These are phyloP conservation scores for Monomorium pharaonis DNA, from an alignment of 1,140 invertebrate species.

Conservation along the genomic window DNA sequence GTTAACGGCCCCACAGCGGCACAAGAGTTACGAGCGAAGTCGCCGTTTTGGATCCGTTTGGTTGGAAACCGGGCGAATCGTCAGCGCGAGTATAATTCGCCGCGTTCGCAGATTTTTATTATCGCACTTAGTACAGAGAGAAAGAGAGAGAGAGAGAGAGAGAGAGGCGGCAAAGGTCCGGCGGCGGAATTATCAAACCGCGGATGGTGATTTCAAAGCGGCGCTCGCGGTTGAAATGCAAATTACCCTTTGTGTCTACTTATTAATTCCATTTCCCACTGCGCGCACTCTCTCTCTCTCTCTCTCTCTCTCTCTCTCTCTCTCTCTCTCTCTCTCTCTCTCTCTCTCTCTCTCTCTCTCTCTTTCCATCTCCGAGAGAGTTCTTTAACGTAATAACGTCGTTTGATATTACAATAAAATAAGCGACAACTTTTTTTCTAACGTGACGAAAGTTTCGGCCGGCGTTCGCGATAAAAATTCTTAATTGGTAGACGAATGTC, in stretches of 20 bases:
- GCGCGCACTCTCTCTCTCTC: conserved; percentile 17
- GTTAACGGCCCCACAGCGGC: background rate
- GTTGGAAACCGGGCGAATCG: conserved; percentile 20
- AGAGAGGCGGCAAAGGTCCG: background rate
- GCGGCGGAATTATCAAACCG: conserved; percentile 23
- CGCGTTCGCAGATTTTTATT: conserved; percentile 35
- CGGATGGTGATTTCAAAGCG: conserved; percentile 40
- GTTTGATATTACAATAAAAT: conserved; percentile 40
- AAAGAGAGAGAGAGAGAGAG: background rate
- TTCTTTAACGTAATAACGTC: conserved; percentile 31
- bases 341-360: no score
- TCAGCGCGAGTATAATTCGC: conserved; percentile 23
- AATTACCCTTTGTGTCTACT: conserved; percentile 46
- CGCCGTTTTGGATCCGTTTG: background rate
- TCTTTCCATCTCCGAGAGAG: no score
- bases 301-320: no score
- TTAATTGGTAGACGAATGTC: conserved; percentile 9
- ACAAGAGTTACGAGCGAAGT: background rate
- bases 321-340: no score
- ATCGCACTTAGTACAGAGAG: conserved; percentile 8
- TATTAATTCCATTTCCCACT: conserved; percentile 48
- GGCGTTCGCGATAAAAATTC: background rate
- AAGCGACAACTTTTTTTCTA: background rate
- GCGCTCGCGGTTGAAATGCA: conserved; percentile 42
- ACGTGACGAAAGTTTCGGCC: background rate